Percentiles rank a stretch among this genome's conserved stretches.
Conservation (phyloP, 92 coral and sea anemone species). For the Heliopora coerulea region DNA sequence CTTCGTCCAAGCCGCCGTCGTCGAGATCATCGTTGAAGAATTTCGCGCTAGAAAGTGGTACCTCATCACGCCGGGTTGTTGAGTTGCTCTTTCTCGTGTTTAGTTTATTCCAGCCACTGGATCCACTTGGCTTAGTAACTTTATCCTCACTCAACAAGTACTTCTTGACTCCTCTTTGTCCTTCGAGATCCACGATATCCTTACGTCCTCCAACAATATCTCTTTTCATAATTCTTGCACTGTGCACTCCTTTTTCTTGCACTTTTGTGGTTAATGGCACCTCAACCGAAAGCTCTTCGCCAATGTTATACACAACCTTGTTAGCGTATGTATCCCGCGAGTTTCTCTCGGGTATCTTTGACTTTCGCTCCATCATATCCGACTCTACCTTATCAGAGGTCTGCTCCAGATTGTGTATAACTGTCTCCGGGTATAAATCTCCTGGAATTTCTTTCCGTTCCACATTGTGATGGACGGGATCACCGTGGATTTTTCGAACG, state of each 20-base stretch:
- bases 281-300: constrained; percentile 22
- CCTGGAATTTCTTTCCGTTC: constrained; percentile 27
- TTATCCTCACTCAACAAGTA: not conserved
- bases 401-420: constrained; percentile 33
- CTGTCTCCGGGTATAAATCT: constrained; percentile 38
- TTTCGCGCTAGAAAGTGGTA: constrained; percentile 13
- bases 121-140: not conserved
- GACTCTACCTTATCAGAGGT: constrained; percentile 27
- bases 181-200: constrained; percentile 4
- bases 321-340: constrained; percentile 11
- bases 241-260: not conserved
- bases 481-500: not conserved
- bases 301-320: constrained; percentile 28
- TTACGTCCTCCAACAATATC: not conserved
- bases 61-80: constrained; percentile 30
- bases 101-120: not conserved
- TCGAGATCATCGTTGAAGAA: constrained; percentile 8
- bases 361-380: constrained; percentile 23
- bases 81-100: not conserved
- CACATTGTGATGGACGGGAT: not conserved
- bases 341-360: constrained; percentile 22
- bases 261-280: constrained; percentile 25
- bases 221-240: constrained; percentile 9
- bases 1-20: constrained; percentile 4
- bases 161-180: not conserved